Evolutionary conservation across 2,113 vertebrate genomes (phyloP), one percentile per base, ranked within the genome.

Genomic region (Nannospalax galili): DNA sequence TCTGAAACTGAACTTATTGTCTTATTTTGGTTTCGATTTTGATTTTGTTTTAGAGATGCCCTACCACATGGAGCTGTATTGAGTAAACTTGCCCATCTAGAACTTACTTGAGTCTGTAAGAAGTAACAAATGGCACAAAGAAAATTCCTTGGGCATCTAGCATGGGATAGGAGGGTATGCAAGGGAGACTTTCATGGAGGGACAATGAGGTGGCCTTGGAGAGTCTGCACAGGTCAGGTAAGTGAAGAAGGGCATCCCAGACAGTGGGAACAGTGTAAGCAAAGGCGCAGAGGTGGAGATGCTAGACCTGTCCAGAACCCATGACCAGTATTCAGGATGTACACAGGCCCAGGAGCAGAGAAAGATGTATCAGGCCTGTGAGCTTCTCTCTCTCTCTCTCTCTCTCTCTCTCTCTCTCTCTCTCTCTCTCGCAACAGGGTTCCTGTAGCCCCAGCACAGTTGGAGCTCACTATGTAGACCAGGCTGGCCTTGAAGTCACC

Each of bases 31-130:
- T 64, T 45, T 90, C 67, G 17, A 37, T 74, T 92, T 96, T 86
- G 48, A 35, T 77, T 81, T 69, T 56, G 10, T 79, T 90, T 90
- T 30, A 81, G 42, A 28, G 32, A 7, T 3, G 26, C n/a, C 86
- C 69, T 26, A 73, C 52, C 26, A 11, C 64, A 22, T 42, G n/a
- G 56, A 40, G 28, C 72, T 69, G n/a, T 87, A 40, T 15, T 67
- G 37, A 86, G 17, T 58, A n/a, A 62, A 74, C 48, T 15, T 32
- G 7, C 78, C n/a, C 58, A 1, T 40, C 24, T 78, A 52, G 67
- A 93, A 80, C 60, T 93, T 78, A 87, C 80, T 32, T 64, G 64
- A 52, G 62, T 45, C 69, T 90, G 28, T 79, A 42, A 87, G 89
- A 11, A 32, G 37, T 22, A 48, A 48, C 56, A 42, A 28, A 62